Conservation (phyloP, 1,140 invertebrate genomes). For the Leptinotarsa lineolata region DNA sequence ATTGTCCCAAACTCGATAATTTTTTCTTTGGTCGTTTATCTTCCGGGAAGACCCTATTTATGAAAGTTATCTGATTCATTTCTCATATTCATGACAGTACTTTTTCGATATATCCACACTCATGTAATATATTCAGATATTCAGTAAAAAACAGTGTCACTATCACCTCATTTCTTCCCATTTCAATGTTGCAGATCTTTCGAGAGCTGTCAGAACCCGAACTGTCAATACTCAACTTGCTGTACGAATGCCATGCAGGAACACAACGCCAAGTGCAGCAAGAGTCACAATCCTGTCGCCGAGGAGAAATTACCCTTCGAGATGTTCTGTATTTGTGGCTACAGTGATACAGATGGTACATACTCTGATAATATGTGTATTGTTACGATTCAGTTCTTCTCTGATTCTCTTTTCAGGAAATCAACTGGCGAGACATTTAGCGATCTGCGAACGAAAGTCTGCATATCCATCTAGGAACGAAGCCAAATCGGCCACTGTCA, state of each 20-base stretch:
- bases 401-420: constrained; percentile 62
- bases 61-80: no score
- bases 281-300: constrained; percentile 60
- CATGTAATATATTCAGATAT: no score
- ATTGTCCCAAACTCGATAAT: no score
- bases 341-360: constrained; percentile 66
- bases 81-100: no score
- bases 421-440: constrained; percentile 67
- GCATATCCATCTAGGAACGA: constrained; percentile 64
- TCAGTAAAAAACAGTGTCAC: no score
- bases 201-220: constrained; percentile 66
- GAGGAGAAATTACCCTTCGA: constrained; percentile 61
- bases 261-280: constrained; percentile 66
- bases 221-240: constrained; percentile 76
- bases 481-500: constrained; percentile 62
- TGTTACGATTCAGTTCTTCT: constrained; percentile 10
- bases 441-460: constrained; percentile 64
- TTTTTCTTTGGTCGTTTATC: no score
- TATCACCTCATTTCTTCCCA: no score
- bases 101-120: no score
- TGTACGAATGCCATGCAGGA: constrained; percentile 75
- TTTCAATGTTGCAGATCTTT: constrained; percentile 62
- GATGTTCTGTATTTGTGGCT: constrained; percentile 78
- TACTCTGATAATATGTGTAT: constrained; percentile 32
- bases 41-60: no score